Evolutionary conservation across 2,797 vertebrate species (phyloP).

Genomic region (Pteronotus mesoamericanus): DNA sequence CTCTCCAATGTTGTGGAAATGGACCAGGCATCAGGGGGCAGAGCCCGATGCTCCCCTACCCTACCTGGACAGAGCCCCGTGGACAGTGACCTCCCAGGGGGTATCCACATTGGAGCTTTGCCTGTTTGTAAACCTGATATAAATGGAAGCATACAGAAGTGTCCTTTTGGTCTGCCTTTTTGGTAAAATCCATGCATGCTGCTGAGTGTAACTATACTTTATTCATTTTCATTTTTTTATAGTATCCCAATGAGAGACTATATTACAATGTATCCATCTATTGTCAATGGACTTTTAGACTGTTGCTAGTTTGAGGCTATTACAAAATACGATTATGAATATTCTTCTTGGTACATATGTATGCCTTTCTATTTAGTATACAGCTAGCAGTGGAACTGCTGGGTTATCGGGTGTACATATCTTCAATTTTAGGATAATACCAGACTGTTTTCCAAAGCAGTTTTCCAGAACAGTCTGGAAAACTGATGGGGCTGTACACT

Average conservation of each 20-base stretch:
- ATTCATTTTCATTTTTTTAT: background rate
- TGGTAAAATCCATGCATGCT: background rate
- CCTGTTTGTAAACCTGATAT: background rate
- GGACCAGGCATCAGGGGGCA: background rate
- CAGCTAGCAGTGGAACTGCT: background rate
- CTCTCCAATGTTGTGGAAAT: background rate
- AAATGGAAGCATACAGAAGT: background rate
- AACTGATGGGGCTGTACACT: no score
- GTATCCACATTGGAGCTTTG: background rate
- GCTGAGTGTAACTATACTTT: background rate
- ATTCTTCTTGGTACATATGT: background rate
- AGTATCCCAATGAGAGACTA: background rate
- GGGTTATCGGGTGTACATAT: background rate
- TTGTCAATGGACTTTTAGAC: background rate
- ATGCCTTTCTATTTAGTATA: background rate
- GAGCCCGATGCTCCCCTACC: background rate
- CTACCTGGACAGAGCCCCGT: background rate
- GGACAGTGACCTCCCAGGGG: background rate
- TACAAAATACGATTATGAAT: background rate
- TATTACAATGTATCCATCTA: background rate
- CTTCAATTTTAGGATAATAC: background rate
- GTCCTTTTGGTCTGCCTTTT: background rate
- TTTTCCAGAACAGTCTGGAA: no score
- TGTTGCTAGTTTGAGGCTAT: background rate
- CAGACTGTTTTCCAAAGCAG: background rate